Conservation (phyloP, 1,140 invertebrate genomes). For the Hormaphis cornu region DNA sequence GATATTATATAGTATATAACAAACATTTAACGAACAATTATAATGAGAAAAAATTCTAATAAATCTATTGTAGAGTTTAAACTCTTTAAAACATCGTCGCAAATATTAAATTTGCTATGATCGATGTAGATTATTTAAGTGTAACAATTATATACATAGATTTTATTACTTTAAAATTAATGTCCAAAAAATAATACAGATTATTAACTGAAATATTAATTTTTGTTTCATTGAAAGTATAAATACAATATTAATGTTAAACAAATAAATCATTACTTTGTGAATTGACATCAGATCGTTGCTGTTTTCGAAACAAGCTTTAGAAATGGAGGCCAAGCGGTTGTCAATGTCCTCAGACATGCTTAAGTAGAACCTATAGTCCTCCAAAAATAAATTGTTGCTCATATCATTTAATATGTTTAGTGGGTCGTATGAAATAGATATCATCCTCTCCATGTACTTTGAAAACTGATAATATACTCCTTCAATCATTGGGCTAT, state of each 20-base stretch:
- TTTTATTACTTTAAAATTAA: neutral
- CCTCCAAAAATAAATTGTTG: constrained; percentile 53
- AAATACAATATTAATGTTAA: neutral
- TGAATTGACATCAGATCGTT: constrained; percentile 56
- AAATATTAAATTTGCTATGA: no score
- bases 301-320: constrained; percentile 66
- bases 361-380: constrained; percentile 51
- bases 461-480: constrained; percentile 65
- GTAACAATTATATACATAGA: neutral
- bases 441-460: constrained; percentile 57
- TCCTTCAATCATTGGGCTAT: constrained; percentile 47
- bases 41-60: no score
- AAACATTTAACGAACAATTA: neutral
- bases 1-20: no score
- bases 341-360: constrained; percentile 60
- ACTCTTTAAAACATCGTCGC: no score
- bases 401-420: constrained; percentile 56
- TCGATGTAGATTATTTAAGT: no score
- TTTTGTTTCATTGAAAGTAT: neutral
- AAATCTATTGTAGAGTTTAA: no score
- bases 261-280: constrained; percentile 43
- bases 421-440: constrained; percentile 58
- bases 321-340: constrained; percentile 62
- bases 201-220: no score
- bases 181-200: no score